phyloP scores from a whole-genome alignment of 2,888 invertebrate species.

The Caradrina clavipalpis region DNA sequence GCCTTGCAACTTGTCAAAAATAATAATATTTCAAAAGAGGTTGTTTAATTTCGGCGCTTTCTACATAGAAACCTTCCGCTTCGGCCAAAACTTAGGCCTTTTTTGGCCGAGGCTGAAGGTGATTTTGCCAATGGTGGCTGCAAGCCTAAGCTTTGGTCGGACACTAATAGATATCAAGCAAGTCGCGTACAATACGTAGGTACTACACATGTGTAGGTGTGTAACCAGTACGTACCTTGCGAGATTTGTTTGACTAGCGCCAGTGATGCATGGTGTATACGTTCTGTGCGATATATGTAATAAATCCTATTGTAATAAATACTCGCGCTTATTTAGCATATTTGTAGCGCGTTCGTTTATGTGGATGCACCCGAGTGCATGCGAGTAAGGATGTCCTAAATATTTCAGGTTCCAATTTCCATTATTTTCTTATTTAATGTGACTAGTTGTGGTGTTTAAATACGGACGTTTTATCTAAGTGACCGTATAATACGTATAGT shows the following conservation, averaged over 20 bases:
- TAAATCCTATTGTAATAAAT: neutral
- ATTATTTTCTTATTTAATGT: constrained; percentile 29
- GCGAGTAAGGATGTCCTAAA: constrained; percentile 38
- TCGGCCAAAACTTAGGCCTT: no score
- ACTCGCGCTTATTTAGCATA: neutral
- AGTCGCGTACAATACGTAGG: no score
- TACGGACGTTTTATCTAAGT: constrained; percentile 19
- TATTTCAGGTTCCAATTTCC: constrained; percentile 35
- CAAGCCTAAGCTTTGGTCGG: no score
- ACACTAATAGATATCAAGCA: neutral
- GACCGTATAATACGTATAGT: constrained; percentile 31
- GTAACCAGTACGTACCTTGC: neutral
- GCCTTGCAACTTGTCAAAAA: no score
- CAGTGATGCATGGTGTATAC: neutral
- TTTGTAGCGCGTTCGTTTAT: neutral
- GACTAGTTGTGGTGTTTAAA: constrained; percentile 30
- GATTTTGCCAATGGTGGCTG: no score
- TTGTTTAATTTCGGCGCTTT: no score
- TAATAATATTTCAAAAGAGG: no score
- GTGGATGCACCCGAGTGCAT: constrained; percentile 3
- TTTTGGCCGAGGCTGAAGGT: no score
- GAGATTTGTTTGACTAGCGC: neutral
- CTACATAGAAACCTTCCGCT: no score
- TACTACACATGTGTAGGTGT: neutral
- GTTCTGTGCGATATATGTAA: constrained; percentile 6